Evolutionary conservation across 2,113 vertebrate species (phyloP), one percentile per base, ranked within the genome.

Genomic region (Indri indri): DNA sequence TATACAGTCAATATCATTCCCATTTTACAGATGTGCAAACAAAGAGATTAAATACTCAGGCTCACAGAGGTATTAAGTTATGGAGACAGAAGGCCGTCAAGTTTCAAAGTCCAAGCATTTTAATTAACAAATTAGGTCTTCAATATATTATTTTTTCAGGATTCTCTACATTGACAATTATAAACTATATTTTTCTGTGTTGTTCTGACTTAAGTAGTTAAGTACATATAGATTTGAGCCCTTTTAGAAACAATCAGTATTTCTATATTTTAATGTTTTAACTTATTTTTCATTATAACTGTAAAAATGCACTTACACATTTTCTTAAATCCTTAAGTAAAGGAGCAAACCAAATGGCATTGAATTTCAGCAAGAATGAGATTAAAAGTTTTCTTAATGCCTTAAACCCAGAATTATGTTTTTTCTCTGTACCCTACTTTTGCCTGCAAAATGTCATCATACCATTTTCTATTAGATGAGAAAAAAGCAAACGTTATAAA

Each of bases 401-500:
- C 52, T 63, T 93, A 42, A 94, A 77, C 8, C 47, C 10, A n/a
- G 54, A 82, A 57, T 74, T 95, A 16, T 82, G 13, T 63, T 86
- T 87, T 82, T 73, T 2, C 34, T 91, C 80, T 79, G 30, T 13
- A 79, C 11, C 2, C 22, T 71, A 42, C 0, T 23, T 11, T 16
- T 40, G 20, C 12, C 14, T 74, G 30, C 20, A 96, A 95, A 94
- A 95, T 86, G 50, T 86, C 68, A 89, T 66, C 23, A 40, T 40
- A 83, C 6, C 8, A 54, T 86, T 85, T 96, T 92, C 61, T 63
- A n/a, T 40, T 74, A 66, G 27, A 74, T 34, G 17, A 84, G 54
- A 71, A 81, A 79, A 91, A 76, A 90, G 77, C n/a, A 95, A 96
- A 85, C 77, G 34, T 91, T 91, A 80, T 87, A 76, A 90, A 66